Percentiles rank a stretch among this genome's conserved stretches.
phyloP scores from a whole-genome alignment of 2,113 vertebrate species.

The Vulpes lagopus region DNA sequence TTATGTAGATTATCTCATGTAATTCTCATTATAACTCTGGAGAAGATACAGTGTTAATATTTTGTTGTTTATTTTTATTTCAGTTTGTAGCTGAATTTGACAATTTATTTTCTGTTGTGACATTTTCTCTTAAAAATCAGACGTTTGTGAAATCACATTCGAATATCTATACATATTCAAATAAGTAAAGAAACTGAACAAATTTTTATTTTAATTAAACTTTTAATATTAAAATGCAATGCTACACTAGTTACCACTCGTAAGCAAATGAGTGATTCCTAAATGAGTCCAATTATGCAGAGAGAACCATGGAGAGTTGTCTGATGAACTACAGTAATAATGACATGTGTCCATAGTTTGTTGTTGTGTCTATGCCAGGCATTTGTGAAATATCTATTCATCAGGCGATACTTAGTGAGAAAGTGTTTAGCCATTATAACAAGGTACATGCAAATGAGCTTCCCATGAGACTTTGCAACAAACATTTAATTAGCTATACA shows the following conservation, averaged over 20 bases:
- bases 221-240: constrained; percentile 60
- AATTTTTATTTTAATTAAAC: constrained; percentile 51
- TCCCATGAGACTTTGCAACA: constrained; percentile 83
- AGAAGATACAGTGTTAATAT: background rate
- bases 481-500: constrained; percentile 83
- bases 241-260: constrained; percentile 46
- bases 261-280: constrained; percentile 65
- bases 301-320: constrained; percentile 68
- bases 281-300: constrained; percentile 69
- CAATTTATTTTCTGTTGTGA: constrained; percentile 39
- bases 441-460: constrained; percentile 82
- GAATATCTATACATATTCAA: constrained; percentile 48
- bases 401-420: constrained; percentile 81
- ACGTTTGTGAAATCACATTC: background rate
- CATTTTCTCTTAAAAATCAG: constrained; percentile 59
- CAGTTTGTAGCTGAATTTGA: constrained; percentile 40
- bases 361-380: constrained; percentile 75
- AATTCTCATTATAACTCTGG: background rate
- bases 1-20: background rate
- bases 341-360: constrained; percentile 79
- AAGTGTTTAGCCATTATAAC: constrained; percentile 83
- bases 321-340: constrained; percentile 80
- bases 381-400: constrained; percentile 84
- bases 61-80: constrained; percentile 39
- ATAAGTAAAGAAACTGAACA: background rate